Base-by-base conservation (phyloP, 35 echinoderm and acorn worm species). In the Ophiothrix spiculata region DNA sequence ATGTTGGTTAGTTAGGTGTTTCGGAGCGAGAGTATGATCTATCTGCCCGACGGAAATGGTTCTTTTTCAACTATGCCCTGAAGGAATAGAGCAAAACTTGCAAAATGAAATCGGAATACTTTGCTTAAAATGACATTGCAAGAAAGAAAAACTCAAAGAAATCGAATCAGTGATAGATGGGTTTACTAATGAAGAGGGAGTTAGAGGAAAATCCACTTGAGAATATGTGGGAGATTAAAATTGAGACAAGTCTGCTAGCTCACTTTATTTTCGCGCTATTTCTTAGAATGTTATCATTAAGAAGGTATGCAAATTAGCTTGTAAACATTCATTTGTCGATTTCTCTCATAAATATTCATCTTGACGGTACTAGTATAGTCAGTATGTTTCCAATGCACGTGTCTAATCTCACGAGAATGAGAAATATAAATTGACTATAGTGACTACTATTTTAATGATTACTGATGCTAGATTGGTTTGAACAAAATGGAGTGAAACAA, bases 1-100 rank as follows among this genome's bases (percentile, higher is more conserved):
- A n/a, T n/a, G n/a, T n/a, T n/a, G n/a, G n/a, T n/a, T n/a, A n/a
- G n/a, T n/a, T n/a, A n/a, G n/a, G n/a, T n/a, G n/a, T n/a, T n/a
- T n/a, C n/a, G n/a, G n/a, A n/a, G n/a, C n/a, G n/a, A 69, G 17
- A 25, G 60, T 69, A 69, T 69, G 60, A 69, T 69, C 60, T 69
- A n/a, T 69, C 60, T 69, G 17, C 60, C 60, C 60, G 60, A 69
- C 60, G 60, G 60, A 69, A 69, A 69, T 69, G 60, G 60, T 69
- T 69, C 60, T 69, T 69, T 69, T 69, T 69, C 60, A 69, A 69
- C 60, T 6, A 69, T 69, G 29, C 60, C 60, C 60, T 28, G 6
- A n/a, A 69, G 60, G 60, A 69, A 69, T 69, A 2, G 29, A 69
- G 29, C 25, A 69, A n/a, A 28, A 6, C 16, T 69, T 69, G 60